These are phyloP conservation scores for Sciurus vulgaris DNA, from an alignment of 2,797 vertebrate genomes.

Conservation along the genomic window DNA sequence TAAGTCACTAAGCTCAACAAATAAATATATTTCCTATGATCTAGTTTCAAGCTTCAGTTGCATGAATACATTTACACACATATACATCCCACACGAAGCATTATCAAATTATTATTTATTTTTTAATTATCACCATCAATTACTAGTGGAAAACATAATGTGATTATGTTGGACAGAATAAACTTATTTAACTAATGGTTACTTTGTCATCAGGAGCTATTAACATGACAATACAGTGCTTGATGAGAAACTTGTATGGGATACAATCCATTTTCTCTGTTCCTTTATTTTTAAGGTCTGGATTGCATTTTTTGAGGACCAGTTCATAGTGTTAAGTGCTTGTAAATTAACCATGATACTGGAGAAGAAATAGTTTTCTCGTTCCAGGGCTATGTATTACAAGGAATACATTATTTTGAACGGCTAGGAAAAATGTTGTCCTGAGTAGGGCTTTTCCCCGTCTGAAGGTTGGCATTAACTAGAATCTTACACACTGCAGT, in stretches of 20 bases:
- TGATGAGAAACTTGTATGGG: background rate
- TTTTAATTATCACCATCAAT: background rate
- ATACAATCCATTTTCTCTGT: background rate
- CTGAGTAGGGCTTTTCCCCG: background rate
- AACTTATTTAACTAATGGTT: constrained; percentile 27
- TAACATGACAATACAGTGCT: background rate
- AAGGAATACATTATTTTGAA: background rate
- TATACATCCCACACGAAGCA: background rate
- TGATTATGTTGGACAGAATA: constrained; percentile 1
- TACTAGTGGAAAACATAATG: background rate
- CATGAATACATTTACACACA: background rate
- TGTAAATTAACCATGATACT: background rate
- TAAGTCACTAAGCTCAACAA: constrained; percentile 20
- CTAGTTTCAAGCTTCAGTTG: background rate
- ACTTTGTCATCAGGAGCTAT: background rate
- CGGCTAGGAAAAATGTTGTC: background rate
- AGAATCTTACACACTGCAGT: background rate
- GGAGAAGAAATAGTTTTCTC: background rate
- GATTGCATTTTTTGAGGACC: background rate
- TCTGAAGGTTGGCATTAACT: background rate
- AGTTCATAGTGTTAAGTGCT: background rate
- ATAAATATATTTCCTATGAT: background rate
- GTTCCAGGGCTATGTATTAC: background rate
- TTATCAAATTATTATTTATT: background rate
- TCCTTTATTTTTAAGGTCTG: background rate